Evolutionary conservation across 2,888 invertebrate species (phyloP).

Genomic region (Sialis lutaria): DNA sequence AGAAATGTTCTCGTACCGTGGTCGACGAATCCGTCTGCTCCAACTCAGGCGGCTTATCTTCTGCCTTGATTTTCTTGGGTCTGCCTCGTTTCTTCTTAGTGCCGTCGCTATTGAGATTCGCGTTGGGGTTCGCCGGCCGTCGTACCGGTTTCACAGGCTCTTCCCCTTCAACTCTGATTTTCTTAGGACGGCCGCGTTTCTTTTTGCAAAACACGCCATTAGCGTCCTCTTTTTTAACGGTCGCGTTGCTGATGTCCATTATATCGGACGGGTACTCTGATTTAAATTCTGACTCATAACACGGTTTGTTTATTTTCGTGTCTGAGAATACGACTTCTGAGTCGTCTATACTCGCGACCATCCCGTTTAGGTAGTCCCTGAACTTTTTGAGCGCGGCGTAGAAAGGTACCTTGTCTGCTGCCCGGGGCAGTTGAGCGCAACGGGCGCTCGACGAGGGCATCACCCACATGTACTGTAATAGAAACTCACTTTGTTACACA

Average conservation of each 20-base stretch:
- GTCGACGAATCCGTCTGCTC: slow-evolving; percentile 29
- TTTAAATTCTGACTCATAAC: slow-evolving; percentile 37
- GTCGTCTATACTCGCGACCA: slow-evolving; percentile 69
- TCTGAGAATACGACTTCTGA: slow-evolving; percentile 73
- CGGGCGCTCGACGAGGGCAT: slow-evolving; percentile 97
- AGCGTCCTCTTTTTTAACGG: slow-evolving; percentile 39
- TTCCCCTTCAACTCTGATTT: slow-evolving; percentile 54
- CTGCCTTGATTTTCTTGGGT: slow-evolving; percentile 68
- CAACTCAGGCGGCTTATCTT: slow-evolving; percentile 31
- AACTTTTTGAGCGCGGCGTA: slow-evolving; percentile 91
- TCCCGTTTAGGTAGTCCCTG: slow-evolving; percentile 82
- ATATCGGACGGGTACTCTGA: slow-evolving; percentile 22
- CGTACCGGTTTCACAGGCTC: slow-evolving; percentile 36
- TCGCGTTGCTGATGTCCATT: slow-evolving; percentile 29
- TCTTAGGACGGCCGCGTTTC: slow-evolving; percentile 80
- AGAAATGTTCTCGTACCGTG: slow-evolving; percentile 29
- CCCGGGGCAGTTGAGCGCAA: slow-evolving; percentile 92
- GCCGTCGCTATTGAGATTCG: slow-evolving; percentile 33
- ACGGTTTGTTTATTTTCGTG: slow-evolving; percentile 41
- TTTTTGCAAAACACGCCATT: slow-evolving; percentile 60
- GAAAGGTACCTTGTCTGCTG: slow-evolving; percentile 95
- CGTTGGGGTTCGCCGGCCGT: slow-evolving; percentile 23
- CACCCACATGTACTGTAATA: slow-evolving; percentile 86
- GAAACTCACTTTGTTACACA: slow-evolving; percentile 7
- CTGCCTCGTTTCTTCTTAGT: slow-evolving; percentile 78